Conservation (phyloP, 2,888 invertebrate genomes). For the Lysandra bellargus region DNA sequence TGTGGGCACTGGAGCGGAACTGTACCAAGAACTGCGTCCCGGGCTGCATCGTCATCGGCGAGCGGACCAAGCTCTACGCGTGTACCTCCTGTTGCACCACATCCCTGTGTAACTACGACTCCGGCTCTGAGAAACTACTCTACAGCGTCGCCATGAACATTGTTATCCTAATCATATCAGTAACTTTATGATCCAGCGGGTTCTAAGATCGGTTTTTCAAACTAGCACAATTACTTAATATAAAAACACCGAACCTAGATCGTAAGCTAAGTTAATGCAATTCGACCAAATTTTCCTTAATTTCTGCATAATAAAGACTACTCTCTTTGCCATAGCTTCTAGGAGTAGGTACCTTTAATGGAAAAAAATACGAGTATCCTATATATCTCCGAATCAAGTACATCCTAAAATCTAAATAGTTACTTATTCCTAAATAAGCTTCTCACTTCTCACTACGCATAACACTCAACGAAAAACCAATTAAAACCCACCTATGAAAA, state of each 20-base stretch:
- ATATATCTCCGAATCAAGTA: background rate
- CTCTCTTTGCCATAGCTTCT: background rate
- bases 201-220: background rate
- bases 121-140: slow-evolving; percentile 54
- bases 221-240: background rate
- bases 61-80: slow-evolving; percentile 92
- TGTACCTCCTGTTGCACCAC: slow-evolving; percentile 92
- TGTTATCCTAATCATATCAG: slow-evolving; percentile 32
- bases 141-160: slow-evolving; percentile 30
- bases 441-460: too few relatives aligned
- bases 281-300: background rate
- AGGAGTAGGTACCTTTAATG: too few relatives aligned
- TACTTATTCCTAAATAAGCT: too few relatives aligned
- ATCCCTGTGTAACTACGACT: slow-evolving; percentile 89
- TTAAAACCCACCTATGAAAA: too few relatives aligned
- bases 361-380: too few relatives aligned
- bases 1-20: slow-evolving; percentile 92
- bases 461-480: too few relatives aligned
- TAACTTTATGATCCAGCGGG: slow-evolving; percentile 24
- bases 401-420: too few relatives aligned
- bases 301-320: background rate
- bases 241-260: background rate
- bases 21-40: slow-evolving; percentile 92
- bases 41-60: slow-evolving; percentile 93
- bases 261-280: background rate